These are phyloP conservation scores for Trematomus loennbergii DNA, from an alignment of 2,113 vertebrate species.

Conservation along the genomic window DNA sequence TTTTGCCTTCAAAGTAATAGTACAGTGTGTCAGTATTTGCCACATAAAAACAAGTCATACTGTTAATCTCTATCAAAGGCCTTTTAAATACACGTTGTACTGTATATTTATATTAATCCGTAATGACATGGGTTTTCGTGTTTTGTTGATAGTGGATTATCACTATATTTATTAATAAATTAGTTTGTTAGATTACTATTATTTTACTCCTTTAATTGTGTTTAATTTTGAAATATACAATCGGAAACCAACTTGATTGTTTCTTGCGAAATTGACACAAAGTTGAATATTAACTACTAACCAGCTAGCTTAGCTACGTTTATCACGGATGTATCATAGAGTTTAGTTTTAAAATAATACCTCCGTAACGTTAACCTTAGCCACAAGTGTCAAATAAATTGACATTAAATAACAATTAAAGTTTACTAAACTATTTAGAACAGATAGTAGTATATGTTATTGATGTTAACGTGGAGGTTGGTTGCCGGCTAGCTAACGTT, in stretches of 20 bases:
- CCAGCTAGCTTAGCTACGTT: neutral
- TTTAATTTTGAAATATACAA: constrained; percentile 1
- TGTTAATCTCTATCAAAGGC: neutral
- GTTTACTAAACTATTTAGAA: neutral
- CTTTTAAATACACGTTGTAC: neutral
- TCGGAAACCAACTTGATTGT: neutral
- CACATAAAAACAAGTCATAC: neutral
- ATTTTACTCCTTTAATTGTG: too few relatives aligned
- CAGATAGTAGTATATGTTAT: neutral
- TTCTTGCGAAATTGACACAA: neutral
- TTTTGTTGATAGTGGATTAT: neutral
- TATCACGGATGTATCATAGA: neutral
- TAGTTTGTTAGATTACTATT: neutral
- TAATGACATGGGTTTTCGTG: neutral
- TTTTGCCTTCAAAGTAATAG: constrained; percentile 3
- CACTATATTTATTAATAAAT: neutral
- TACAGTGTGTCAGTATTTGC: neutral
- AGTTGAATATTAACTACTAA: neutral
- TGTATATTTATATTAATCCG: too few relatives aligned
- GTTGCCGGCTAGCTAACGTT: neutral
- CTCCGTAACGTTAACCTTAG: neutral
- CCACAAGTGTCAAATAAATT: neutral
- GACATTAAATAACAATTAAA: neutral
- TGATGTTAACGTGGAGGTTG: neutral
- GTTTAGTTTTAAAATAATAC: too few relatives aligned